Evolutionary conservation across 2,113 vertebrate genomes (phyloP), one percentile per base, ranked within the genome.

Genomic region (Meles meles): DNA sequence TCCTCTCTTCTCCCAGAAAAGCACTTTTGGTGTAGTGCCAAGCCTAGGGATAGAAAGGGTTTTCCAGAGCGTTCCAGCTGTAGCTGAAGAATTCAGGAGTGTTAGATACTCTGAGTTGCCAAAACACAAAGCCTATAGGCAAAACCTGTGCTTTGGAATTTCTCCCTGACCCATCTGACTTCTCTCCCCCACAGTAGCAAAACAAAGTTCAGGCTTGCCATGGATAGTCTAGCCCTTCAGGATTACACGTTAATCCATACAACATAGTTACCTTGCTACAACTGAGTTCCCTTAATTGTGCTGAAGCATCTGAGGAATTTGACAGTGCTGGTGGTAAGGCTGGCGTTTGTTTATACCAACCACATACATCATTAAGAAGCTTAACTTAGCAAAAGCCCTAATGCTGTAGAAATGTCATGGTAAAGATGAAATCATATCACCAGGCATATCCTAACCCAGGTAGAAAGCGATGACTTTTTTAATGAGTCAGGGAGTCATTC

Each of bases 251-350:
- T 96, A 92, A 96, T 97, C 76, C 34, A 44, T 7, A 14, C 88
- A 44, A 69, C 94, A 85, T 80, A 97, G 96, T 93, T 95, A 93
- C 27, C 0, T 2, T 39, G 84, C 3, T 34, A 13, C 77, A 57
- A 84, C 69, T 88, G 86, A 31, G 47, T 14, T 55, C 52, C 96
- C 47, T 83, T 96, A 37, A 96, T 97, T 97, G 69, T 72, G 88
- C 49, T 9, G n/a, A 95, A 94, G 91, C 61, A 98, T 86, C 94
- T 37, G 63, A 97, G 98, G 97, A 97, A 98, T 98, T 42, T 47
- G 31, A 81, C 31, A 71, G 20, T 72, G 37, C 76, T 82, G 80
- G 69, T 86, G 31, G 92, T 97, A 69, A 94, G 47, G 23, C 5
- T 87, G 34, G 76, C 84, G 21, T 44, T 52, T 96, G 49, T 93